Base-by-base conservation (phyloP, 2,797 vertebrate species). In the Neosilurus mollespiculum region DNA sequence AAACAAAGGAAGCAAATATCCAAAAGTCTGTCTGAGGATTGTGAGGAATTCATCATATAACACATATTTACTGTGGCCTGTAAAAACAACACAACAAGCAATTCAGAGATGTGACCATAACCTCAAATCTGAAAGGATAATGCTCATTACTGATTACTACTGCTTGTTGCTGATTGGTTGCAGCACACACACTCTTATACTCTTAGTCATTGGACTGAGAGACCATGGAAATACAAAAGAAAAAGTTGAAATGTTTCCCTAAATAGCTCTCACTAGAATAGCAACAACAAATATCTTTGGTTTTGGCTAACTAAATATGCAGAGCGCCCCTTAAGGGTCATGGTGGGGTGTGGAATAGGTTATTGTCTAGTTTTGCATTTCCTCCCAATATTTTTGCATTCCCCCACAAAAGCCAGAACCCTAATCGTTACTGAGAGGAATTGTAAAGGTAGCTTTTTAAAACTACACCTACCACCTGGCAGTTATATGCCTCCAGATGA, bases 1-100 rank as follows among this genome's bases (percentile, higher is more conserved):
- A 72, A 66, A 86, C 56, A 83, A 81, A 26, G 22, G 53, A 92
- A 90, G 93, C 83, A 87, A 91, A 90, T 84, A 87, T 88, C 88
- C 34, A 18, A 78, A 80, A 77, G 9, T 53, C 54, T 24, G 64
- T 56, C 66, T 66, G 26, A 64, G 65, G 72, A 72, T 53, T 58
- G 18, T 22, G 59, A 6, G 51, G 37, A 78, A 71, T 26, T 62
- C 11, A 64, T 59, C 61, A 82, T 53, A 30, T 37, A 16, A 70
- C 9, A 51, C 18, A 62, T 54, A 24, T 59, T 15, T 30, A 58
- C 26, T 34, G 26, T 67, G 53, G n/a, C 53, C 53, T 24, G 58
- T 15, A 62, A 78, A 78, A 9, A 37, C 20, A 30, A 18, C 34
- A 6, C 0, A n/a, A 71, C 67, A 53, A n/a, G 11, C 14, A 51